phyloP scores from a whole-genome alignment of 2,888 invertebrate species.

The Chymomyza procnemis region DNA sequence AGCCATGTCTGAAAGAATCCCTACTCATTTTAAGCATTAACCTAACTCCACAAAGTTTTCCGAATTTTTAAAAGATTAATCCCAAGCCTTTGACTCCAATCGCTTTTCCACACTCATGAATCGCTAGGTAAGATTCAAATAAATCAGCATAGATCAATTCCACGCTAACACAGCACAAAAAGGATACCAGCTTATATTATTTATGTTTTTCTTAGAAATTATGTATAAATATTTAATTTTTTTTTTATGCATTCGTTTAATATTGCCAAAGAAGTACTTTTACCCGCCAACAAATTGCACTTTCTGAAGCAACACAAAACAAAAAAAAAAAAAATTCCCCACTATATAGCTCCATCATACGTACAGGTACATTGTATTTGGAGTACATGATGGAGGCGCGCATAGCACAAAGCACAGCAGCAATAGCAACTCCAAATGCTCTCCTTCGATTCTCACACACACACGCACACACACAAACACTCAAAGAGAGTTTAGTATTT shows the following conservation, averaged over 20 bases:
- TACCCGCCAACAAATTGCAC: constrained; percentile 40
- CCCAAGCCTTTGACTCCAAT: no score
- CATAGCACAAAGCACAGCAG: not conserved
- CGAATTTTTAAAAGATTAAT: no score
- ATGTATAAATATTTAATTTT: not conserved
- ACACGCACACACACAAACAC: constrained; percentile 10
- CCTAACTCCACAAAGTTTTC: no score
- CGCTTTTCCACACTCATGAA: no score
- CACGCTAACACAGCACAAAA: no score
- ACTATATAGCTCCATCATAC: no score
- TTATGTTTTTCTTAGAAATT: not conserved
- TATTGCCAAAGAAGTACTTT: constrained; percentile 61
- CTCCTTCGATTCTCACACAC: constrained; percentile 1
- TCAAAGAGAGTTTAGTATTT: not conserved
- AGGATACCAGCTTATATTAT: no score
- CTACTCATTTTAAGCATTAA: no score
- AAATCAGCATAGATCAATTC: no score
- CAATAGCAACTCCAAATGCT: not conserved
- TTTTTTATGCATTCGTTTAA: constrained; percentile 17
- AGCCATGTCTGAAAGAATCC: no score
- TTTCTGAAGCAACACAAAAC: not conserved
- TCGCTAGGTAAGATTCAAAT: no score
- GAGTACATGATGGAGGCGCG: not conserved
- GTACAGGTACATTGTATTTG: not conserved
- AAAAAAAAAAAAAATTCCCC: no score